Evolutionary conservation across 37 sponge, comb jelly and placozoan genomes (phyloP).

Genomic region (Lycopodina hypogea): DNA sequence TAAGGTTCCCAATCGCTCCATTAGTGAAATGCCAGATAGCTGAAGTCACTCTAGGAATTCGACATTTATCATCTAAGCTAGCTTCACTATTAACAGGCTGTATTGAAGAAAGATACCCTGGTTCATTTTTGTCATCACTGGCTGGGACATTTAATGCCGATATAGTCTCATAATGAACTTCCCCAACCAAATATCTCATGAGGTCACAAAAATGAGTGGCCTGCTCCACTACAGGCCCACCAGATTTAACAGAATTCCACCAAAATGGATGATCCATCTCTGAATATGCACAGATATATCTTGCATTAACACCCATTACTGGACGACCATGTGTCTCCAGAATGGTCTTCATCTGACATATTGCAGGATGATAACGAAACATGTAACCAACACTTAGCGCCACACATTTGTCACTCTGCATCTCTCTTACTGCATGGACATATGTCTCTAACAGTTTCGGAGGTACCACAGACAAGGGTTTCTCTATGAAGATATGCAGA

Average conservation of each 20-base stretch:
- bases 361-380: constrained; percentile 88
- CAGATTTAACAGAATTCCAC: constrained; percentile 72
- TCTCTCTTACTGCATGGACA: constrained; percentile 40
- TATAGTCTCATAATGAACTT: constrained; percentile 17
- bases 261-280: constrained; percentile 56
- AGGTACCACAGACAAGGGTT: constrained; percentile 77
- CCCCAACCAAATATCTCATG: constrained; percentile 72
- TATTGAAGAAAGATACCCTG: constrained; percentile 57
- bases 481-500: constrained; percentile 79
- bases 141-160: constrained; percentile 33
- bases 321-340: constrained; percentile 32
- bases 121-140: constrained; percentile 9
- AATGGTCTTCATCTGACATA: constrained; percentile 49
- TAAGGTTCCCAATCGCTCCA: constrained; percentile 70
- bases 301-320: constrained; percentile 47
- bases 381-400: constrained; percentile 77
- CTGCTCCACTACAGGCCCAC: constrained; percentile 89
- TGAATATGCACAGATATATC: constrained; percentile 70
- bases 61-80: constrained; percentile 15
- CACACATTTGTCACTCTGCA: constrained; percentile 23
- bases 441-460: constrained; percentile 58
- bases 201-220: constrained; percentile 91
- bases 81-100: constrained; percentile 44
- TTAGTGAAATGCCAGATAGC: constrained; percentile 57
- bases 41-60: constrained; percentile 62